Conservation (phyloP, 2,797 vertebrate genomes). For the Myotis vivesi region DNA sequence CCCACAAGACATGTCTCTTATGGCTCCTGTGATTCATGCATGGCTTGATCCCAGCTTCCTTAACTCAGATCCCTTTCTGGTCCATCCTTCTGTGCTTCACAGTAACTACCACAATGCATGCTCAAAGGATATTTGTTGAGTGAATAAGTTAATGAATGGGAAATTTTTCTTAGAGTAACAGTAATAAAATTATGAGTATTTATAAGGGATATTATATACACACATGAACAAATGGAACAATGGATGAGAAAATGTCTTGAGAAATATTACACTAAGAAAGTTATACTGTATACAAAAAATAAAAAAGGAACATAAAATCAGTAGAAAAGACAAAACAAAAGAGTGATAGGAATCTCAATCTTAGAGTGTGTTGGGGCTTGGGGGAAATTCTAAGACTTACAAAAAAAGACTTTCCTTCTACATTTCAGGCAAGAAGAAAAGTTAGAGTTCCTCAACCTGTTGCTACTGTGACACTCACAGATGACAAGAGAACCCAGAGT, state of each 20-base stretch:
- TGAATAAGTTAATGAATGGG: background rate
- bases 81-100: background rate
- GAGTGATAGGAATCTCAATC: background rate
- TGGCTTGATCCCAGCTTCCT: background rate
- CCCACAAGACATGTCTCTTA: background rate
- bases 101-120: background rate
- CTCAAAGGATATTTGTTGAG: background rate
- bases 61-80: background rate
- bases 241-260: background rate
- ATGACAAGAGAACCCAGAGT: background rate
- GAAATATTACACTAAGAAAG: background rate
- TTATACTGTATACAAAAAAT: background rate
- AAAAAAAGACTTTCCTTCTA: background rate
- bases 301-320: background rate
- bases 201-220: background rate
- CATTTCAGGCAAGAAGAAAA: background rate
- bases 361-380: background rate
- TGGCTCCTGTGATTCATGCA: background rate
- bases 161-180: background rate
- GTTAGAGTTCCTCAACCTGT: background rate
- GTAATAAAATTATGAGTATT: constrained; percentile 32
- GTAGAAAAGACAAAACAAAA: background rate
- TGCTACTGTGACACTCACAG: background rate
- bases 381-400: background rate
- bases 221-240: background rate